Conservation (phyloP, 2,888 invertebrate genomes). For the Clitarchus hookeri region DNA sequence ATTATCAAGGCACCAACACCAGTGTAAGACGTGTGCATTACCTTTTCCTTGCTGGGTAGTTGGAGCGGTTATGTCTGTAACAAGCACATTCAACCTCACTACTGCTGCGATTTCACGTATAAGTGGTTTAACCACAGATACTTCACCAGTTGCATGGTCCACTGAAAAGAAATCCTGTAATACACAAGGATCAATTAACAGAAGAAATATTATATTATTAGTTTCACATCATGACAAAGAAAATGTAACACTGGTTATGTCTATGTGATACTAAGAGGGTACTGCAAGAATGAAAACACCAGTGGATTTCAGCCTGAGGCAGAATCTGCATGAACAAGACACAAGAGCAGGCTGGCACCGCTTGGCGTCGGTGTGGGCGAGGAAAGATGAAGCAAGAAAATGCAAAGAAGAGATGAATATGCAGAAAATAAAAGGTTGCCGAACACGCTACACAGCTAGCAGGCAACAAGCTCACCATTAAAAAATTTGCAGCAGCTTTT, state of each 20-base stretch:
- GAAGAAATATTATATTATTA: not conserved
- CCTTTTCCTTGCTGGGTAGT: conserved; percentile 78
- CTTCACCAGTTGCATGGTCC: conserved; percentile 62
- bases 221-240: not conserved
- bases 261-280: not conserved
- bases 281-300: not conserved
- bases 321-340: no score
- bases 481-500: no score
- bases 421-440: no score
- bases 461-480: no score
- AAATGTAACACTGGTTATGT: no score
- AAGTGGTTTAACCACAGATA: conserved; percentile 66
- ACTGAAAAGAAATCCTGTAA: conserved; percentile 68
- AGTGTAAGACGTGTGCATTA: conserved; percentile 44
- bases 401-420: no score
- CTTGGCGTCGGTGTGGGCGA: no score
- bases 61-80: conserved; percentile 80
- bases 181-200: not conserved
- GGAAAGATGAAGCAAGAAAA: no score
- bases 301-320: no score
- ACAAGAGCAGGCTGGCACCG: no score
- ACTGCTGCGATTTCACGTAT: conserved; percentile 73
- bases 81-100: conserved; percentile 76
- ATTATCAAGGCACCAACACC: no score
- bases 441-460: no score